Percentiles rank a stretch among this genome's conserved stretches.
Evolutionary conservation across 2,113 vertebrate species (phyloP).

Genomic region (Ascaphus truei): DNA sequence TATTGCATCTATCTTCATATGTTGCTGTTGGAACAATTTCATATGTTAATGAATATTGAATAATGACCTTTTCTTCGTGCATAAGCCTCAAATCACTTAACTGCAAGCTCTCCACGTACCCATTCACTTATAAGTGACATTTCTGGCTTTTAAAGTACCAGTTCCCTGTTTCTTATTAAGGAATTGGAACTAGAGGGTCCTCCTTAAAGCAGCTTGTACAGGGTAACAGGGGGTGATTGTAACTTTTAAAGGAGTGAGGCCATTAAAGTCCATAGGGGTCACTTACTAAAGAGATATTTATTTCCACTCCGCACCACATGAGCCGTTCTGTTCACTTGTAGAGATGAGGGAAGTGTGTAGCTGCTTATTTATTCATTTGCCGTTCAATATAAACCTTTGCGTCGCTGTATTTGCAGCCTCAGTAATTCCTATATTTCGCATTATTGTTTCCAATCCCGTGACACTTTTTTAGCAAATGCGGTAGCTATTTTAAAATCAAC

Average conservation of each 20-base stretch:
- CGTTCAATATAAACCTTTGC: constrained; percentile 10
- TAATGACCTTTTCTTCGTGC: constrained; percentile 11
- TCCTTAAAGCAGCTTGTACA: too few relatives aligned
- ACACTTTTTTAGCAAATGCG: background rate
- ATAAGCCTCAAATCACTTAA: background rate
- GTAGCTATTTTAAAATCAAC: constrained; percentile 29
- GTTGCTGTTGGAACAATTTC: constrained; percentile 4
- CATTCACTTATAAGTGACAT: background rate
- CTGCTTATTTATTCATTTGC: constrained; percentile 8
- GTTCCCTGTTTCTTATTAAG: too few relatives aligned
- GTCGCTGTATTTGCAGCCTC: background rate
- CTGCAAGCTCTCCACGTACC: background rate
- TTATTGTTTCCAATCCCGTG: constrained; percentile 12
- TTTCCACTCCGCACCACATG: too few relatives aligned
- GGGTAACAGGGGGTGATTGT: too few relatives aligned
- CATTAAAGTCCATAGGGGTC: too few relatives aligned
- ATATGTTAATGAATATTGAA: constrained; percentile 14
- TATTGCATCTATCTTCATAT: constrained; percentile 3
- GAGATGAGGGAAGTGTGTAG: background rate
- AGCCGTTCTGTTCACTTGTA: background rate
- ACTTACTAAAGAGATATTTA: background rate
- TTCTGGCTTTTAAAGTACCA: background rate
- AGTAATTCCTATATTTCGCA: constrained; percentile 12
- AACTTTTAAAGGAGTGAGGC: too few relatives aligned
- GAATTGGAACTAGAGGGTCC: too few relatives aligned